These are phyloP conservation scores for Hyla sarda DNA, from an alignment of 2,113 vertebrate species.

Conservation along the genomic window DNA sequence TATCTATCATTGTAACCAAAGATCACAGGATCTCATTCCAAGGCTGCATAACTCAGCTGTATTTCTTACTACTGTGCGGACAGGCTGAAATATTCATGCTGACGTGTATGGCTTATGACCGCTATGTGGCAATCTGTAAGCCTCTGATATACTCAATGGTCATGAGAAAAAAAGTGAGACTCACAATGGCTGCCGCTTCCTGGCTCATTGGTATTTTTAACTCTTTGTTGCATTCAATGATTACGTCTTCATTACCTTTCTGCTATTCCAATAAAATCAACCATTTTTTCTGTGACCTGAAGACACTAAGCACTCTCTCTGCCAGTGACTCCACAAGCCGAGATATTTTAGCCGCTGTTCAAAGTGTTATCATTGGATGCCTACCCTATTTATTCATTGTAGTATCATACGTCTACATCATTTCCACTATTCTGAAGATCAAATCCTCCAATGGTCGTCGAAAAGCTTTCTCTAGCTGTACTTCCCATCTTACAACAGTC, in stretches of 20 bases:
- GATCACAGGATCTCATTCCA: conserved; percentile 60
- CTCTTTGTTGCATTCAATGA: neutral
- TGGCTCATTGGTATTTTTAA: conserved; percentile 17
- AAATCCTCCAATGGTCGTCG: neutral
- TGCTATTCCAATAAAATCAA: neutral
- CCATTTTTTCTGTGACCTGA: conserved; percentile 39
- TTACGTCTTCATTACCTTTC: neutral
- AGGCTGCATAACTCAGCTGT: conserved; percentile 64
- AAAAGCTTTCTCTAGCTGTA: conserved; percentile 41
- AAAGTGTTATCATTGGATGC: neutral
- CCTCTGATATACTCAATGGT: conserved; percentile 10
- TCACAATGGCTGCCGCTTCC: neutral
- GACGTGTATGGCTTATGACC: conserved; percentile 47
- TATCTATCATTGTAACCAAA: conserved; percentile 20
- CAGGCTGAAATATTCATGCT: conserved; percentile 52
- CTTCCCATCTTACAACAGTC: conserved; percentile 25
- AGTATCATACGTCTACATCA: conserved; percentile 41
- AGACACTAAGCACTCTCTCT: neutral
- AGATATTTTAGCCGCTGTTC: neutral
- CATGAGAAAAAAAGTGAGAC: conserved; percentile 1
- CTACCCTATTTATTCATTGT: conserved; percentile 18
- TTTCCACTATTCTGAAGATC: conserved; percentile 30
- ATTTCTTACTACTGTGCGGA: conserved; percentile 65
- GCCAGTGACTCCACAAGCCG: neutral
- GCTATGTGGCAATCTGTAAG: conserved; percentile 3